A percentile compares a stretch with the other conserved stretches of the same genome.
phyloP scores from a whole-genome alignment of 2,113 vertebrate genomes.

The Chinchilla lanigera region DNA sequence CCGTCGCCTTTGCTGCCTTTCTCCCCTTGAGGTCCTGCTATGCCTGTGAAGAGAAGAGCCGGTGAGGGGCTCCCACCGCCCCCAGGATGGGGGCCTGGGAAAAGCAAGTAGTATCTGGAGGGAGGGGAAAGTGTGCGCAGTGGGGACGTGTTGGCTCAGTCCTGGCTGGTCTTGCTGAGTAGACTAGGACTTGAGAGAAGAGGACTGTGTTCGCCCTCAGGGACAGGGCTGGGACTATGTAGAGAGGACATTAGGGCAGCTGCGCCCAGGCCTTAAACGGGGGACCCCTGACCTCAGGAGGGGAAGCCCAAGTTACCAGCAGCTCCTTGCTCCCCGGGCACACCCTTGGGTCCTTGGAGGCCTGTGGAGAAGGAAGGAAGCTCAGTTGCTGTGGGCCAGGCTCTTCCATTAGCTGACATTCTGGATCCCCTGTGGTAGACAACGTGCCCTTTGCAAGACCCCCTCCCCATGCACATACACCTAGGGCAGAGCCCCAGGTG shows the following conservation, averaged over 20 bases:
- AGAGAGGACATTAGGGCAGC: background rate
- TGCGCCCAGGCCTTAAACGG: background rate
- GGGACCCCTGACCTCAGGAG: background rate
- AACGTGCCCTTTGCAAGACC: background rate
- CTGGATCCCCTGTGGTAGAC: background rate
- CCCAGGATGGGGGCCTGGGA: background rate
- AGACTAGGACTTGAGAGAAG: background rate
- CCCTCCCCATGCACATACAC: background rate
- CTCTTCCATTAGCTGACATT: background rate
- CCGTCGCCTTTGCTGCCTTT: conserved; percentile 82
- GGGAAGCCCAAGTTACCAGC: conserved; percentile 23
- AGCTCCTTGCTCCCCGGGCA: conserved; percentile 50
- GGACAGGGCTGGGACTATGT: no score
- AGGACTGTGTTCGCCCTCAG: background rate
- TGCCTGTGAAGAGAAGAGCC: conserved; percentile 66
- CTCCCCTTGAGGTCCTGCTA: conserved; percentile 69
- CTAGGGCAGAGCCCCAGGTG: background rate
- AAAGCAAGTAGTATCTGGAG: background rate
- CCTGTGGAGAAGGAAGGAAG: conserved; percentile 17
- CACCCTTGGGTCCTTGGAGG: conserved; percentile 47
- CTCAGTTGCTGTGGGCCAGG: background rate
- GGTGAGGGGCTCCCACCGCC: background rate
- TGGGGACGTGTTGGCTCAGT: background rate
- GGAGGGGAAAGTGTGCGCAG: no score
- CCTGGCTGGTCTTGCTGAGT: no score